Evolutionary conservation across 1,140 invertebrate species (phyloP), one percentile per base, ranked within the genome.

Genomic region (Sycobia sp.): DNA sequence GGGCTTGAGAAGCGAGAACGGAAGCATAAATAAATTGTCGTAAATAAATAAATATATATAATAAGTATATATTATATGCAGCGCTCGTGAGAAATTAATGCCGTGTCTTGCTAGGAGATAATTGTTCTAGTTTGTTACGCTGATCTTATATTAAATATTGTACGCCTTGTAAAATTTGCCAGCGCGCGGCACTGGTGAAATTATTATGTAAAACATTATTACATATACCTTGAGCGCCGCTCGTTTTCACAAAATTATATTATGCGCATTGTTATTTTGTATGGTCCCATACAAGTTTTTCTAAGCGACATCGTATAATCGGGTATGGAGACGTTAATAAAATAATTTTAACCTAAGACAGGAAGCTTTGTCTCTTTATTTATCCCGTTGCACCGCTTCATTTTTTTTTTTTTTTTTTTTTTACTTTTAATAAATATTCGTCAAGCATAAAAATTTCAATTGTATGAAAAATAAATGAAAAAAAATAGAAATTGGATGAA

Each of bases 231-330:
- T 73, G 58, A 69, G 68, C 70, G 71, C 77, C 75, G 69, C 71
- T 78, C 72, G 75, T 71, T 73, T 76, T 76, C 70, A 79, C 70
- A 59, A 75, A 78, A 74, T 60, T 65, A 69, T n/a, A n/a, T 75
- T 77, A 74, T 71, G 73, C 72, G 73, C 74, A 75, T 78, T 77
- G 77, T 79, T 80, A 76, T 80, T 79, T 79, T 78, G 69, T 79
- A 80, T 79, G 71, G 65, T 76, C 70, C 73, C 73, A 76, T 71
- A 77, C 72, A 73, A n/a, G 76, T 77, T 78, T 79, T 79, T 78
- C 70, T 77, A 79, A 76, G 75, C 55, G 68, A 78, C 69, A 73
- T 73, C 72, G 69, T 73, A 67, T 71, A 70, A 76, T 62, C 69
- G 71, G 69, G 72, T 78, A 76, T 69, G 50, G 69, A 72, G 71